phyloP scores from a whole-genome alignment of 1,140 invertebrate genomes.

The Homarus americanus region DNA sequence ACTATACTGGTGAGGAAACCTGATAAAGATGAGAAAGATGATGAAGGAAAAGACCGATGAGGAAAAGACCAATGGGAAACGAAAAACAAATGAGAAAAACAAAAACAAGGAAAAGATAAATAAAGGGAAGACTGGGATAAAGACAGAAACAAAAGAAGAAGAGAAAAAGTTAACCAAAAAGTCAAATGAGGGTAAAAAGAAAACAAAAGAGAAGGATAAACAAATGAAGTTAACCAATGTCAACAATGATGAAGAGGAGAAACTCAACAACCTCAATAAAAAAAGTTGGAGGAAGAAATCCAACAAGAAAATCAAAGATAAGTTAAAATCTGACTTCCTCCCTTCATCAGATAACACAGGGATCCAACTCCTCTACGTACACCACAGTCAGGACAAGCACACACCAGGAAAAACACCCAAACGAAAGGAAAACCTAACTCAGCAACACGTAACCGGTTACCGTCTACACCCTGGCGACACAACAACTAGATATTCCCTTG shows the following conservation, averaged over 20 bases:
- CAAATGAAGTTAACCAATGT: neutral
- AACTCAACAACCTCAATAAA: conserved; percentile 1
- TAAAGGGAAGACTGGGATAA: neutral
- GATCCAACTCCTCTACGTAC: neutral
- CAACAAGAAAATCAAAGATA: neutral
- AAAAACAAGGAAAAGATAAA: neutral
- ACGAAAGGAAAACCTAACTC: no score
- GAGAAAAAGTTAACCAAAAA: neutral
- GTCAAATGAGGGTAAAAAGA: neutral
- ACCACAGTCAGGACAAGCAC: neutral
- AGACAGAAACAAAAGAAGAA: neutral
- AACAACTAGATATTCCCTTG: no score
- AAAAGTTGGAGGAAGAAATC: neutral
- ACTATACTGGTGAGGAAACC: no score
- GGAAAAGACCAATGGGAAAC: neutral
- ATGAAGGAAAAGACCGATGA: neutral
- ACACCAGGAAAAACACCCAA: neutral
- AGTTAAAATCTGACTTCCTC: neutral
- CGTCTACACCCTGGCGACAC: no score
- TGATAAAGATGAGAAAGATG: neutral
- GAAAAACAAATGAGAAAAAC: neutral
- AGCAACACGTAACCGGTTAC: no score
- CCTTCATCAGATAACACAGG: neutral
- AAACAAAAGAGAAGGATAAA: neutral
- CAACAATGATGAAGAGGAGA: neutral